Conservation (phyloP, 2,888 invertebrate genomes). For the Meloe dianella region DNA sequence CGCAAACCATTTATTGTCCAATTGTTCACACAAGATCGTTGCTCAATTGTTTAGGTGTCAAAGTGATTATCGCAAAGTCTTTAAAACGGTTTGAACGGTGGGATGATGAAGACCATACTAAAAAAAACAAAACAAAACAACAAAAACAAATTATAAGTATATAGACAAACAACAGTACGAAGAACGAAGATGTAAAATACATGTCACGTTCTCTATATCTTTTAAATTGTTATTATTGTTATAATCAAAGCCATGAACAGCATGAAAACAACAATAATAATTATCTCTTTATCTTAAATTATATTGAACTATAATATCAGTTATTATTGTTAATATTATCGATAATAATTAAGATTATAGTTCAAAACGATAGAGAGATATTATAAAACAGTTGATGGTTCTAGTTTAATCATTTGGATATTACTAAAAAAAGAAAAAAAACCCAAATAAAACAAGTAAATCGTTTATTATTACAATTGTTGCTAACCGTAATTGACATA, state of each 20-base stretch:
- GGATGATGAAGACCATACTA: neutral
- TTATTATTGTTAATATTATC: slow-evolving; percentile 14
- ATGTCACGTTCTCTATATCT: slow-evolving; percentile 6
- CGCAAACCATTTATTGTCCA: slow-evolving; percentile 12
- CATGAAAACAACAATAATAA: slow-evolving; percentile 10
- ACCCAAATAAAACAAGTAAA: neutral
- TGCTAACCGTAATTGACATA: neutral
- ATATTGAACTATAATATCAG: neutral
- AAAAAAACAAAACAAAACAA: too few relatives aligned
- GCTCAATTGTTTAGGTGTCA: slow-evolving; percentile 13
- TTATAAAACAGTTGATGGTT: too few relatives aligned
- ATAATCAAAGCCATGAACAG: slow-evolving; percentile 10
- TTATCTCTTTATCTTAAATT: slow-evolving; percentile 9
- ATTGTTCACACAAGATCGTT: slow-evolving; percentile 8
- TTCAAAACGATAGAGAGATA: too few relatives aligned
- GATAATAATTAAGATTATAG: neutral
- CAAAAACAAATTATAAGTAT: too few relatives aligned
- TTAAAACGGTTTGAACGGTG: neutral
- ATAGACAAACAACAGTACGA: neutral
- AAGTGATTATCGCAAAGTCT: slow-evolving; percentile 3
- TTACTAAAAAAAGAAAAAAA: too few relatives aligned
- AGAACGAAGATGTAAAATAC: neutral
- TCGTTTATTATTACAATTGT: neutral
- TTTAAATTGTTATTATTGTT: slow-evolving; percentile 8
- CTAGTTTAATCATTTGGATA: too few relatives aligned